Evolutionary conservation across 2,888 invertebrate species (phyloP).

Genomic region (Pristionchus exspectatus): DNA sequence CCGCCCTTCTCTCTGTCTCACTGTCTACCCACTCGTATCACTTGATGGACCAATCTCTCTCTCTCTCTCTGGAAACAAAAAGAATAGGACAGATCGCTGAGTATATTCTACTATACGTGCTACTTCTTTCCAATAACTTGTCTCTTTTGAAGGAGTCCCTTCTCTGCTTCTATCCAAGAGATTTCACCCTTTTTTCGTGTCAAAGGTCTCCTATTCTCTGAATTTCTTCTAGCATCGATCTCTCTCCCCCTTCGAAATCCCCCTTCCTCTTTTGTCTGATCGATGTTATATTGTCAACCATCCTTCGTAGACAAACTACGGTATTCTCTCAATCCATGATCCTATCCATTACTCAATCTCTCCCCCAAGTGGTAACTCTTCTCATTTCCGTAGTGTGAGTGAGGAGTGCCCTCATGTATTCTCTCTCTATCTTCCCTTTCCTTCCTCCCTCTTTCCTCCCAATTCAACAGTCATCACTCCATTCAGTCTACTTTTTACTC

Average conservation of each 20-base stretch:
- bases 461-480: constrained; percentile 48
- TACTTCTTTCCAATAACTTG: not conserved
- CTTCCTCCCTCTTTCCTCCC: not conserved
- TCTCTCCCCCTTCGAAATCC: not conserved
- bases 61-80: not conserved
- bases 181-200: constrained; percentile 36
- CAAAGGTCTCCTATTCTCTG: constrained; percentile 45
- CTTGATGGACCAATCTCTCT: not conserved
- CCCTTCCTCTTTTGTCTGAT: not conserved
- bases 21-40: constrained; percentile 11
- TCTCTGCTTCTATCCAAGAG: not conserved
- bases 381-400: constrained; percentile 36
- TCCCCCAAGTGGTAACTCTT: constrained; percentile 24
- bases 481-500: constrained; percentile 26
- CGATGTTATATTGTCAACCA: not conserved
- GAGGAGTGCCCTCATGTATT: constrained; percentile 27
- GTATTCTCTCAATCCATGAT: not conserved
- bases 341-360: not conserved
- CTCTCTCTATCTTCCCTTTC: constrained; percentile 15
- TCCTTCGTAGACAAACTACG: not conserved
- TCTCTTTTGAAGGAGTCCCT: not conserved
- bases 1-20: not conserved
- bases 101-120: not conserved
- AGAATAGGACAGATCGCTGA: not conserved
- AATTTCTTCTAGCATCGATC: not conserved